These are phyloP conservation scores for Phasianus colchicus DNA, from an alignment of 2,113 vertebrate species.

Conservation along the genomic window DNA sequence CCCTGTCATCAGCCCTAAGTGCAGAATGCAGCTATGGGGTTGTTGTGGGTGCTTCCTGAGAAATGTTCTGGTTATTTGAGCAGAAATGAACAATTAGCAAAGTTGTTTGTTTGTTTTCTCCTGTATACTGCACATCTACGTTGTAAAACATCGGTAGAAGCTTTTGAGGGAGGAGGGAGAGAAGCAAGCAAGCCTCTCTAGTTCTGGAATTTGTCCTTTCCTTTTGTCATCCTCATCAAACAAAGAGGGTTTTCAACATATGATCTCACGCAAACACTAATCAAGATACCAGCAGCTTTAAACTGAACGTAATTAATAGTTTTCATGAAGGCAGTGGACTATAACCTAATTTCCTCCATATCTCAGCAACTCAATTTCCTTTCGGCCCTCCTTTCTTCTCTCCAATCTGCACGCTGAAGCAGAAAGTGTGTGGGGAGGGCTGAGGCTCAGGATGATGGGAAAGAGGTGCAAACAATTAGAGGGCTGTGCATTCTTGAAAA, in stretches of 20 bases:
- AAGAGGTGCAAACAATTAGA: neutral
- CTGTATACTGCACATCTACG: neutral
- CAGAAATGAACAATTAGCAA: neutral
- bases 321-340: slow-evolving; percentile 2
- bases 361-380: slow-evolving; percentile 38
- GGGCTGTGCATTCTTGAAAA: neutral
- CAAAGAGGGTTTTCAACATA: neutral
- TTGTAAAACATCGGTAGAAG: neutral
- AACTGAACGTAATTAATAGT: neutral
- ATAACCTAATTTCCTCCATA: slow-evolving; percentile 38
- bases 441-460: neutral
- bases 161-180: too few species aligned
- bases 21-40: neutral
- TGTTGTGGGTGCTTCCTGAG: neutral
- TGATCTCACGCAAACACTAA: neutral
- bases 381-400: neutral
- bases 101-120: neutral
- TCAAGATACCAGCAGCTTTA: neutral
- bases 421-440: neutral
- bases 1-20: neutral
- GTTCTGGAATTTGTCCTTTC: neutral
- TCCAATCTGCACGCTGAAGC: neutral
- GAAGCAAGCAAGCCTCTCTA: too few species aligned
- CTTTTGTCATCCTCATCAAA: neutral
- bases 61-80: neutral